Percentiles rank a stretch among this genome's conserved stretches.
Evolutionary conservation across 35 echinoderm and acorn worm species (phyloP).

Genomic region (Anneissia japonica): DNA sequence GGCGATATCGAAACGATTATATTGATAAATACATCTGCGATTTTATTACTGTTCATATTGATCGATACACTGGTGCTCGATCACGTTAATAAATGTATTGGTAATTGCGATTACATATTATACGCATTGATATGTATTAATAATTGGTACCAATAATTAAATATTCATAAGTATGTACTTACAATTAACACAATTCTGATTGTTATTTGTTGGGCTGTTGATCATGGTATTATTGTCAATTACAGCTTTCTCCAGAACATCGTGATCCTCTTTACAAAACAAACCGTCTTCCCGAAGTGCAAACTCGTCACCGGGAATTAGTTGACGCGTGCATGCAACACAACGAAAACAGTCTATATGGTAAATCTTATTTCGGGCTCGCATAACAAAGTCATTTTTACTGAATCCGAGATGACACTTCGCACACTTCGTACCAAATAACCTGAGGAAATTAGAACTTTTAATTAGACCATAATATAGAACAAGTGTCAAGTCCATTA

Average conservation of each 20-base stretch:
- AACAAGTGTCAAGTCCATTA: no score
- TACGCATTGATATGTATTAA: no score
- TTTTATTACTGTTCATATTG: no score
- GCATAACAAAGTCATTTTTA: conserved; percentile 99
- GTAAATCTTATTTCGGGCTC: conserved; percentile 97
- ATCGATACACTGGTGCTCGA: no score
- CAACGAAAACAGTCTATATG: conserved; percentile 99
- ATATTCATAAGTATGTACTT: not conserved
- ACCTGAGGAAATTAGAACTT: no score
- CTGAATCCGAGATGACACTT: conserved; percentile 95
- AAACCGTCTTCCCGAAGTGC: conserved; percentile 92
- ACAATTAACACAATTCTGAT: not conserved
- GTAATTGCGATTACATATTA: no score
- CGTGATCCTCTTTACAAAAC: conserved; percentile 96
- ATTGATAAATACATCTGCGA: no score
- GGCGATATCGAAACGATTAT: no score
- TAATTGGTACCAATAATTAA: not conserved
- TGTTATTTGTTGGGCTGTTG: not conserved
- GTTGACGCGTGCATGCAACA: conserved; percentile 87
- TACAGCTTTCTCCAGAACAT: conserved; percentile 71
- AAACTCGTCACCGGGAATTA: conserved; percentile 97
- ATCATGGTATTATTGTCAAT: not conserved
- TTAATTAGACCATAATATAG: no score
- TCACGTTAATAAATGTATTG: no score
- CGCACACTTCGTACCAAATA: conserved; percentile 99